These are phyloP conservation scores for Aurelia sp. DNA, from an alignment of 30 jellyfish, hydroid and myxozoan genomes.

Conservation along the genomic window DNA sequence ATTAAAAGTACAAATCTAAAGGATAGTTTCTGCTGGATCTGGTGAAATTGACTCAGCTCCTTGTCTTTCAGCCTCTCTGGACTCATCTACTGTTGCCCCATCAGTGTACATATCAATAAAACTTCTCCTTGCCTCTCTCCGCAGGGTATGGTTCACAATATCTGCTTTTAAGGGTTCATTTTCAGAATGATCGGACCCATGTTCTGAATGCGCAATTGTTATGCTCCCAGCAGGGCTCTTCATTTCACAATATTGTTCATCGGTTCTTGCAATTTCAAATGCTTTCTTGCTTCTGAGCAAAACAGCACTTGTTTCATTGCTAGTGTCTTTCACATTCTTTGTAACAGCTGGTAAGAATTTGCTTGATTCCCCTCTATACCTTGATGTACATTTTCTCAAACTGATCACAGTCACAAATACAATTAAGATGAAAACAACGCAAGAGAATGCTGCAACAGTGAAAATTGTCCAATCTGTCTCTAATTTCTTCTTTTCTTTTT, in stretches of 20 bases:
- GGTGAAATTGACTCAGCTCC: background rate
- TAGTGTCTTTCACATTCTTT: slow-evolving; percentile 7
- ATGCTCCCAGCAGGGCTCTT: slow-evolving; percentile 65
- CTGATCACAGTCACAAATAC: slow-evolving; percentile 61
- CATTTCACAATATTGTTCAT: slow-evolving; percentile 31
- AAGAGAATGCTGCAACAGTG: slow-evolving; percentile 75
- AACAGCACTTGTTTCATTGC: background rate
- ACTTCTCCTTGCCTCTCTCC: slow-evolving; percentile 22
- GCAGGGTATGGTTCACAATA: slow-evolving; percentile 42
- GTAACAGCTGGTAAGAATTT: slow-evolving; percentile 37
- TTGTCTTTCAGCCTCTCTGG: background rate
- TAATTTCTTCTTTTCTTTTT: slow-evolving; percentile 12
- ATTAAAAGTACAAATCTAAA: background rate
- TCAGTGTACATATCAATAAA: slow-evolving; percentile 60
- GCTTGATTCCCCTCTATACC: slow-evolving; percentile 28
- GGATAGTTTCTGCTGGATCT: background rate
- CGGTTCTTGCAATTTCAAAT: background rate
- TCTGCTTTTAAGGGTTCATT: slow-evolving; percentile 51
- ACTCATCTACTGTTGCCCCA: slow-evolving; percentile 7
- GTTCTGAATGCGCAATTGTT: background rate
- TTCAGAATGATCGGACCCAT: slow-evolving; percentile 39
- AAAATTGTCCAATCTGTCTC: slow-evolving; percentile 77
- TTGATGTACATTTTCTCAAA: slow-evolving; percentile 40
- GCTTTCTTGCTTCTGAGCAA: slow-evolving; percentile 30
- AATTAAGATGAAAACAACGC: slow-evolving; percentile 60